Conservation (phyloP, 2,888 invertebrate species). For the Apotomis betuletana region DNA sequence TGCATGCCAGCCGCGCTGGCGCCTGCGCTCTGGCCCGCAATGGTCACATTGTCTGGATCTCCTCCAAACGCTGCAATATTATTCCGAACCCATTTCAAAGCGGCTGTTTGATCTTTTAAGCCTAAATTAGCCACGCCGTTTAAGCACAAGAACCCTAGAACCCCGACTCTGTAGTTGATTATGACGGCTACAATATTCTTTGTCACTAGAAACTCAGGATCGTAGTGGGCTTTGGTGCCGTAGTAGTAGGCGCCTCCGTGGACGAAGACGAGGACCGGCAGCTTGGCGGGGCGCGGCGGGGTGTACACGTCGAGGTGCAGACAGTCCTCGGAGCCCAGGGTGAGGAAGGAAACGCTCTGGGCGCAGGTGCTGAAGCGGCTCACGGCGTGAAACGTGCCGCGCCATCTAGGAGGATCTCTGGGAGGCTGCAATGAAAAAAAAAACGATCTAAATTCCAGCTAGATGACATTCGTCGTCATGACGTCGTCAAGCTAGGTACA, state of each 20-base stretch:
- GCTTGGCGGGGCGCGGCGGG: conserved; percentile 53
- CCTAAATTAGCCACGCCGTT: conserved; percentile 72
- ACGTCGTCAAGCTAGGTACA: no score
- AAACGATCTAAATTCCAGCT: background rate
- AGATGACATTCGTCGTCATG: no score
- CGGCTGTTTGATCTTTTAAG: conserved; percentile 73
- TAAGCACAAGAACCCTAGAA: conserved; percentile 71
- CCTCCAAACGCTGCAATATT: conserved; percentile 75
- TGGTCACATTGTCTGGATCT: conserved; percentile 74
- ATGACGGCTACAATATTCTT: conserved; percentile 67
- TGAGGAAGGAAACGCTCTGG: conserved; percentile 59
- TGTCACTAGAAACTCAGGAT: conserved; percentile 71
- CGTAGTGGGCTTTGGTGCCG: conserved; percentile 72
- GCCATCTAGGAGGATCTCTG: conserved; percentile 61
- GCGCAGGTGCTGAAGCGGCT: conserved; percentile 62
- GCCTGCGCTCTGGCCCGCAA: conserved; percentile 76
- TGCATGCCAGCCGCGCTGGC: conserved; percentile 71
- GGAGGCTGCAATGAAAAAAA: conserved; percentile 60
- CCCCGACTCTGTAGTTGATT: conserved; percentile 72
- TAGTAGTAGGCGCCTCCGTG: conserved; percentile 77
- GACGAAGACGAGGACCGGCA: conserved; percentile 72
- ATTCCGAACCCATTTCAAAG: conserved; percentile 70
- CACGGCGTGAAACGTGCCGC: conserved; percentile 62
- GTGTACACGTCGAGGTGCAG: conserved; percentile 68
- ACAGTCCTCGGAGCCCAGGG: conserved; percentile 68